Base-by-base conservation (phyloP, 2,797 vertebrate species). In the Neoniphon sammara region DNA sequence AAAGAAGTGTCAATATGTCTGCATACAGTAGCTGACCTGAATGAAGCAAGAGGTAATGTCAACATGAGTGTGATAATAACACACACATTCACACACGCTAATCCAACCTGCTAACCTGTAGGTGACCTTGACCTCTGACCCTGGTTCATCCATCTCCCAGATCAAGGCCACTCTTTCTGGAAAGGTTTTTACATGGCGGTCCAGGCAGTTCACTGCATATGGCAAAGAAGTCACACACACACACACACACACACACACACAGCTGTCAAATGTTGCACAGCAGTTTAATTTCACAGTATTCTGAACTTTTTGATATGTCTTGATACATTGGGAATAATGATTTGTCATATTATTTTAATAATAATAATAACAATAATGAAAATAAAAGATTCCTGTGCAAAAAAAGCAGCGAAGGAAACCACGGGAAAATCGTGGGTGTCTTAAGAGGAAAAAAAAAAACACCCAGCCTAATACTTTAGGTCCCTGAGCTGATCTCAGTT, bases 91-190 rank as follows among this genome's bases (percentile, higher is more conserved):
- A 34, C 4, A 44, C 6, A 14, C 17, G 20, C 11, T n/a, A 56
- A 46, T 18, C 11, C 5, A 49, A 21, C 9, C 12, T 5, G 20
- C 87, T 82, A 82, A 97, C 98, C 96, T 94, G 94, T 99, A 99
- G 0, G 97, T 97, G 88, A 98, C 86, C 56, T 89, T 93, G 83
- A 96, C 95, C 89, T 97, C 96, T 7, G 95, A 96, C 61, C 96
- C 96, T 5, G 93, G 95, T 52, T 98, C 96, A 76, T 99, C 97
- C 76, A 90, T 95, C 91, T 99, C 98, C 98, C 98, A 99, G 56
- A 99, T 96, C 86, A 99, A 92, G 64, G 97, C 97, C 61, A 97
- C 87, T 75, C 91, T 95, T 76, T 97, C 87, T 0, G 98, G 97
- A 81, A 90, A 92, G 54, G 91, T 94, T 75, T 90, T 92, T 0